phyloP scores from a whole-genome alignment of 2,113 vertebrate species.

The Acanthisitta chloris region DNA sequence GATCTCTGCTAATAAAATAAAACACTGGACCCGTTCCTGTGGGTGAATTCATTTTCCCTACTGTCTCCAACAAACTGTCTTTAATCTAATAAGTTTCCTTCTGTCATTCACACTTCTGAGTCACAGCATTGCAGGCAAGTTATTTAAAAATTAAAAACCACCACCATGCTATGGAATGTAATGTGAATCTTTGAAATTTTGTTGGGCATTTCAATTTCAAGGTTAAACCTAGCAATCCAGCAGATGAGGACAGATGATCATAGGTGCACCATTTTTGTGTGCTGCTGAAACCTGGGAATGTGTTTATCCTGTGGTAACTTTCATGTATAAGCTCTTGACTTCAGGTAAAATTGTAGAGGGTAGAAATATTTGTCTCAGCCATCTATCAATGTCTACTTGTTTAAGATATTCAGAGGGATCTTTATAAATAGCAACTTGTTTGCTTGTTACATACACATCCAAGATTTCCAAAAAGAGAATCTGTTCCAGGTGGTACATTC shows the following conservation, averaged over 20 bases:
- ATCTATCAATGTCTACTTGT: constrained; percentile 43
- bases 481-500: neutral
- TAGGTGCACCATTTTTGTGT: neutral
- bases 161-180: neutral
- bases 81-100: constrained; percentile 54
- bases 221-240: constrained; percentile 48
- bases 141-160: constrained; percentile 64
- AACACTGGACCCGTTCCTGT: constrained; percentile 3
- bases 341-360: neutral
- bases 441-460: neutral
- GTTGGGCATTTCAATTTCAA: constrained; percentile 35
- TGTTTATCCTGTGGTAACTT: neutral
- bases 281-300: neutral
- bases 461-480: neutral
- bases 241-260: constrained; percentile 17
- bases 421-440: neutral
- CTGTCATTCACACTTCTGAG: constrained; percentile 71
- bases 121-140: constrained; percentile 57
- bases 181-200: constrained; percentile 36
- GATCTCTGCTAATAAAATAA: constrained; percentile 35
- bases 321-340: neutral
- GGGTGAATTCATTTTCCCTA: constrained; percentile 34
- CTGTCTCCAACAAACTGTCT: constrained; percentile 34
- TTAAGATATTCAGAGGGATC: constrained; percentile 34
- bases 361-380: neutral